Base-by-base conservation (phyloP, 2,797 vertebrate species). In the Galaxias olidus region DNA sequence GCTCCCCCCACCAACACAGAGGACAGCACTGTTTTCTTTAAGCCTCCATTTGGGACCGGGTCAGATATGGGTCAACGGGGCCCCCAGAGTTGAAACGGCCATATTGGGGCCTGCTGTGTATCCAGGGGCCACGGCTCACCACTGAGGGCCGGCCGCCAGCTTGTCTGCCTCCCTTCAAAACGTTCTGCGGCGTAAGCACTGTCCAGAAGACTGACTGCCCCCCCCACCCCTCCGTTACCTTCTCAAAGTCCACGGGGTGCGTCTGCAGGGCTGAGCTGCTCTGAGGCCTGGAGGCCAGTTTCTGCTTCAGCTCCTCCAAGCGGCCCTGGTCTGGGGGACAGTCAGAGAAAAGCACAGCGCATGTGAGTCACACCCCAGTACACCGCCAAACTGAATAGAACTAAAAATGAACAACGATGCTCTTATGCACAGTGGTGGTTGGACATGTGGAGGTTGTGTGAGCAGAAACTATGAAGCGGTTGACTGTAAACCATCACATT, bases 211-310 rank as follows among this genome's bases (percentile, higher is more conserved):
- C 42, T 44, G 64, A 10, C 61, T 51, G 61, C 61, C 42, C 11
- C 59, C 14, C 20, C 61, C 42, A 60, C 61, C 42, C 11, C 59
- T 13, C 20, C 10, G 66, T 41, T 82, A 97, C 96, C 95, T 97
- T 98, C 80, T 95, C 93, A 65, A 97, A 98, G 67, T 89, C 69
- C 62, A 93, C 81, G 64, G 95, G 92, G 74, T 84, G 59, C 93
- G 96, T 93, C 58, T 71, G 59, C 65, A 65, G 18, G 69, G 61
- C 71, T 40, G 53, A 61, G 13, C 65, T 63, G 50, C 71, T 80
- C 73, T 79, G 60, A 15, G 71, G 69, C 0, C 64, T 15, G 0
- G 73, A 77, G 18, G 73, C 72, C 81, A 92, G 70, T 45, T 87
- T 80, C 55, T 40, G 62, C 72, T 76, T 90, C 69, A 95, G 54